Evolutionary conservation across 2,797 vertebrate genomes (phyloP).

Genomic region (Siniperca undulata): DNA sequence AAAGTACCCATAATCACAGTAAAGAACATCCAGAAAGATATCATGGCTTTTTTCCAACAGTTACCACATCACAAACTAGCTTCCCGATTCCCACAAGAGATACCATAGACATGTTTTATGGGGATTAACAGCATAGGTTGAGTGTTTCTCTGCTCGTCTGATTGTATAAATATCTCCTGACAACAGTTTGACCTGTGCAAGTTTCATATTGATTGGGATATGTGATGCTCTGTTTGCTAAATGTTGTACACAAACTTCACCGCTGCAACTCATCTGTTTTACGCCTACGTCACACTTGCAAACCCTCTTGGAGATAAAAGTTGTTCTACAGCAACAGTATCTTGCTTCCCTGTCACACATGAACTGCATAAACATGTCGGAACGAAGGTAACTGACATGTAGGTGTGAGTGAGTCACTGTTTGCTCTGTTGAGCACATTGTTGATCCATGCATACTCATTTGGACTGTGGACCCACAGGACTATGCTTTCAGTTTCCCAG

Average conservation of each 20-base stretch:
- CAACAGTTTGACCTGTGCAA: conserved; percentile 37
- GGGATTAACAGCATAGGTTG: conserved; percentile 14
- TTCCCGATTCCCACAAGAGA: conserved; percentile 18
- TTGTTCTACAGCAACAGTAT: conserved; percentile 19
- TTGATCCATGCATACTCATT: conserved; percentile 50
- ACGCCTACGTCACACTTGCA: conserved; percentile 18
- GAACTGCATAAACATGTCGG: conserved; percentile 10
- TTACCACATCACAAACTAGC: conserved; percentile 16
- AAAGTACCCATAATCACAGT: conserved; percentile 41
- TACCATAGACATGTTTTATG: neutral
- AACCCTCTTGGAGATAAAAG: conserved; percentile 35
- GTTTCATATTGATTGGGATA: conserved; percentile 38
- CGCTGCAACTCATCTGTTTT: conserved; percentile 8
- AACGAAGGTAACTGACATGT: conserved; percentile 49
- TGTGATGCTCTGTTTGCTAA: conserved; percentile 39
- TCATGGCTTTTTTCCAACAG: conserved; percentile 18
- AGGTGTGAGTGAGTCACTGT: conserved; percentile 59
- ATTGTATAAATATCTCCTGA: conserved; percentile 38
- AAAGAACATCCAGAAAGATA: conserved; percentile 9
- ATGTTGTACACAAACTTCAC: conserved; percentile 33
- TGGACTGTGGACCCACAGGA: conserved; percentile 49
- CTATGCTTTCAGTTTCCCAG: conserved; percentile 40
- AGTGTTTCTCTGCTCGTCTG: conserved; percentile 13
- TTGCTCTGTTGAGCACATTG: conserved; percentile 43
- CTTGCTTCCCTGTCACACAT: conserved; percentile 26